Conservation (phyloP, 2,797 vertebrate genomes). For the Sphenopsis melanotis region DNA sequence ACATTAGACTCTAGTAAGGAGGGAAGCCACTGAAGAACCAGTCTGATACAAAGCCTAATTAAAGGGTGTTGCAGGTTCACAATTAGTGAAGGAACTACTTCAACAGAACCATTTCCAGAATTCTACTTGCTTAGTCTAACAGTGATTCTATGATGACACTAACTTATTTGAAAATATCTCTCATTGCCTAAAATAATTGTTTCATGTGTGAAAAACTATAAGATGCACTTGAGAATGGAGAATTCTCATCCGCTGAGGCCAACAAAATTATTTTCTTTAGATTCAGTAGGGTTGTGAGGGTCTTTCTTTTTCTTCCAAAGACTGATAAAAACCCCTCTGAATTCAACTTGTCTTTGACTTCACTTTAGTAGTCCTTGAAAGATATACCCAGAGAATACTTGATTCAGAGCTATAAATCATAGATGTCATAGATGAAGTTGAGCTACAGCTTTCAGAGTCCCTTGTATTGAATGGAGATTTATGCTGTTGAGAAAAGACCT, state of each 20-base stretch:
- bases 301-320: not conserved
- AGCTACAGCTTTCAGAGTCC: not conserved
- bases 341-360: not conserved
- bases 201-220: not conserved
- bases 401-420: constrained; percentile 23
- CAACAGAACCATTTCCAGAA: not conserved
- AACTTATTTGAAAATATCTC: not conserved
- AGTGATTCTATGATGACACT: not conserved
- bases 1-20: not conserved
- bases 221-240: not conserved
- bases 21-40: not conserved
- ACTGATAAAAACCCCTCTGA: not conserved
- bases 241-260: not conserved
- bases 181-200: not conserved
- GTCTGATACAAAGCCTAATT: not conserved
- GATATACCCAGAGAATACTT: not conserved
- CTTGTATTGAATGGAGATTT: not conserved
- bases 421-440: not conserved
- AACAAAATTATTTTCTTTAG: not conserved
- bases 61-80: not conserved
- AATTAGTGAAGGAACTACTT: not conserved
- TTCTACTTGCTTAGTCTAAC: not conserved
- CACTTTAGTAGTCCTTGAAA: constrained; percentile 6
- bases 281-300: not conserved
- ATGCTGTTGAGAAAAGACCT: not conserved